These are phyloP conservation scores for Ophiodon elongatus DNA, from an alignment of 2,113 vertebrate genomes.

Conservation along the genomic window DNA sequence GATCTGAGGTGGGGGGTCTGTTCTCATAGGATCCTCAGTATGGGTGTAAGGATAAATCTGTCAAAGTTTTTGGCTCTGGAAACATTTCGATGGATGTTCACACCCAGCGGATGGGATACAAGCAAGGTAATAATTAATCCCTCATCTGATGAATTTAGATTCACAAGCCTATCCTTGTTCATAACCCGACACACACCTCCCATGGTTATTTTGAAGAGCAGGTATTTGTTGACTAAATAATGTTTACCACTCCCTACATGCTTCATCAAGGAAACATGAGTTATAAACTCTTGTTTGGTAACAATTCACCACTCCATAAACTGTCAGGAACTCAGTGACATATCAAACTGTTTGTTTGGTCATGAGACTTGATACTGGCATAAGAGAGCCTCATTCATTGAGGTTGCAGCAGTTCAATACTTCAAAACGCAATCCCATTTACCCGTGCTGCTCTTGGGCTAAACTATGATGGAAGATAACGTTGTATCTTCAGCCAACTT, in stretches of 20 bases:
- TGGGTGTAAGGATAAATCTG: constrained; percentile 65
- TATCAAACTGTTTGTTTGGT: not conserved
- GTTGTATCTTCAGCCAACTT: not conserved
- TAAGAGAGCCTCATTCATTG: not conserved
- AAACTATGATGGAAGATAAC: not conserved
- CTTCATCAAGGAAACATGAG: not conserved
- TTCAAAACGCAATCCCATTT: not conserved
- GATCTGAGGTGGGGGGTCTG: fast-evolving
- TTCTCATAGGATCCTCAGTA: constrained; percentile 73
- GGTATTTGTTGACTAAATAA: not conserved
- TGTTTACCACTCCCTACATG: not conserved
- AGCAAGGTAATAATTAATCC: constrained; percentile 69
- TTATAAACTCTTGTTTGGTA: not conserved
- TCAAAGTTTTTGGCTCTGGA: constrained; percentile 75
- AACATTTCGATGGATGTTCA: constrained; percentile 69
- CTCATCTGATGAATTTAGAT: too few relatives aligned
- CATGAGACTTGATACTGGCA: not conserved
- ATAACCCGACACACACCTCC: not conserved
- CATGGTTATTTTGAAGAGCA: not conserved
- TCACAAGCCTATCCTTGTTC: not conserved
- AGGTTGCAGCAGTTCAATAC: not conserved
- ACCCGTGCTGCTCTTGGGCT: not conserved
- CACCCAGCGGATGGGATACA: constrained; percentile 70
- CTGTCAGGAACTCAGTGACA: not conserved
- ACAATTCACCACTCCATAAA: not conserved